phyloP scores from a whole-genome alignment of 2,888 invertebrate species.

The Kuschelorhynchus macadamiae region DNA sequence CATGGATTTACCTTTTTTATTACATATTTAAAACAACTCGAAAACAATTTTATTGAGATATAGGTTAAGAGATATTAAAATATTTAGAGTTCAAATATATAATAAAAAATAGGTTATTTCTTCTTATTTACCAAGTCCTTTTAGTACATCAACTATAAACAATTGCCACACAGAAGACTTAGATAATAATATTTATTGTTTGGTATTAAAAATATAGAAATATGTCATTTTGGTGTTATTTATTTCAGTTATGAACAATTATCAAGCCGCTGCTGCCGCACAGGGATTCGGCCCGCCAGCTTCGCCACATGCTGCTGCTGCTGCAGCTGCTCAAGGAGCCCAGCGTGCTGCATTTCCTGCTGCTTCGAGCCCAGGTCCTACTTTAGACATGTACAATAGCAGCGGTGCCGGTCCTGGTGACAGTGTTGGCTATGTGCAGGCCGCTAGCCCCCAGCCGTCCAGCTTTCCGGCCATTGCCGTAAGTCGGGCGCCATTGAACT shows the following conservation, averaged over 20 bases:
- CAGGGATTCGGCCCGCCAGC: slow-evolving; percentile 87
- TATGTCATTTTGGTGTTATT: no score
- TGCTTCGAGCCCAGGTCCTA: slow-evolving; percentile 92
- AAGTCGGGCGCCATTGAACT: slow-evolving; percentile 93
- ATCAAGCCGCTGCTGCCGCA: slow-evolving; percentile 85
- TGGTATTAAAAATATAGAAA: no score
- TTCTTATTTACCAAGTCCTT: no score
- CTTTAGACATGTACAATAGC: slow-evolving; percentile 95
- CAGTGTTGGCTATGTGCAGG: slow-evolving; percentile 94
- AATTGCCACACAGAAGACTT: no score
- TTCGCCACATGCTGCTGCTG: slow-evolving; percentile 80
- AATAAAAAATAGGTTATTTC: no score
- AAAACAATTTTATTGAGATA: no score
- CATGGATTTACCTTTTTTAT: no score
- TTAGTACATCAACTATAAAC: no score
- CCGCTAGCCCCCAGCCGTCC: slow-evolving; percentile 96
- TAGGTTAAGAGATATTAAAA: no score
- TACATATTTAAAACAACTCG: no score
- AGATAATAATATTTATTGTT: no score
- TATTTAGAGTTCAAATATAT: no score
- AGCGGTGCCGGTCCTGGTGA: slow-evolving; percentile 72
- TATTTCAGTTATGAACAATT: slow-evolving; percentile 94
- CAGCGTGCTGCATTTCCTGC: slow-evolving; percentile 85
- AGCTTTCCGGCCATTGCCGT: slow-evolving; percentile 95
- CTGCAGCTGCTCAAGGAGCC: slow-evolving; percentile 78